phyloP scores from a whole-genome alignment of 2,797 vertebrate genomes.

The Onychomys torridus region DNA sequence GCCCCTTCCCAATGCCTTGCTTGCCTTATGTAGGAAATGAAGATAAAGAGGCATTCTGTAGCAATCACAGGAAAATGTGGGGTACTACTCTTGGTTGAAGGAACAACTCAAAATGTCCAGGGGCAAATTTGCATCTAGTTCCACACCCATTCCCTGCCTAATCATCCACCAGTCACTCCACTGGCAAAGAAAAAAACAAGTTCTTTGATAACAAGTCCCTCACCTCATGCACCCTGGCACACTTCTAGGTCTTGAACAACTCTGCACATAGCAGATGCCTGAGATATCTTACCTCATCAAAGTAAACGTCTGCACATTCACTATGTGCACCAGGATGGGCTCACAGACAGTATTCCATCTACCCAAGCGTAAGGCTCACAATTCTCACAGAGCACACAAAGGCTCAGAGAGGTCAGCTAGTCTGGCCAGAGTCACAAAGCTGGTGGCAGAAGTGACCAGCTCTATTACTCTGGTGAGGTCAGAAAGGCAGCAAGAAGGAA shows the following conservation, averaged over 20 bases:
- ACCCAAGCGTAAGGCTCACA: neutral
- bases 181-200: neutral
- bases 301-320: neutral
- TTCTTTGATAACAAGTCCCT: neutral
- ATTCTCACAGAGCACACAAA: conserved; percentile 22
- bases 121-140: neutral
- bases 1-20: neutral
- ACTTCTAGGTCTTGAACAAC: neutral
- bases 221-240: neutral
- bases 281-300: conserved; percentile 8
- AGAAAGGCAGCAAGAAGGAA: neutral
- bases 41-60: neutral
- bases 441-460: neutral
- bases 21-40: neutral
- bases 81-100: neutral
- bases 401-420: neutral
- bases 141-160: neutral
- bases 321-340: neutral
- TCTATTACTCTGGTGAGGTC: neutral
- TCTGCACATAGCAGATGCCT: neutral
- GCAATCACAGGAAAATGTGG: neutral
- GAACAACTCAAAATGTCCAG: neutral
- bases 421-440: conserved; percentile 42
- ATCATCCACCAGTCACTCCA: neutral
- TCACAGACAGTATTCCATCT: neutral